These are phyloP conservation scores for Gila robusta DNA, from an alignment of 2,797 vertebrate species.

Conservation along the genomic window DNA sequence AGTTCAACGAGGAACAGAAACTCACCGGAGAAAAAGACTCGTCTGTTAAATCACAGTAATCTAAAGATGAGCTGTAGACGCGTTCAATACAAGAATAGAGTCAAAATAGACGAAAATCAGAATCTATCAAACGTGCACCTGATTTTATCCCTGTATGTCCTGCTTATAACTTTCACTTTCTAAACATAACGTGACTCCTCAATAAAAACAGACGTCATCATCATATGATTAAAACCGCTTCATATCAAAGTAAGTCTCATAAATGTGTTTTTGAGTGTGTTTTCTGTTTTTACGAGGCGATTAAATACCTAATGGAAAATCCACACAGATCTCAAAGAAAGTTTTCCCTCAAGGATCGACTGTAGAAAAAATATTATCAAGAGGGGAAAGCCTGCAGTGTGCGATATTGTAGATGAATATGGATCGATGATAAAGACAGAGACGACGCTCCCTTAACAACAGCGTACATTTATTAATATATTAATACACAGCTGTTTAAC, in stretches of 20 bases:
- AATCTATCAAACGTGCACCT: not conserved
- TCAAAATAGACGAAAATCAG: not conserved
- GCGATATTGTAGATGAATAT: no score
- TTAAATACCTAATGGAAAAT: no score
- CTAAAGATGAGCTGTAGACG: not conserved
- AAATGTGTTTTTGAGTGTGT: not conserved
- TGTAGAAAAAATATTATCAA: no score
- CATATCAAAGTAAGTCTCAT: not conserved
- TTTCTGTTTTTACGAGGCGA: not conserved
- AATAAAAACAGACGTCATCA: not conserved
- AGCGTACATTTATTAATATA: no score
- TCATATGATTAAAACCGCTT: not conserved
- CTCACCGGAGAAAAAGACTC: not conserved
- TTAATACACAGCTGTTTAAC: no score
- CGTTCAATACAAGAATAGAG: not conserved
- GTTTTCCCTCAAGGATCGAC: no score
- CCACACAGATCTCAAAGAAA: no score
- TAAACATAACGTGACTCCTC: not conserved
- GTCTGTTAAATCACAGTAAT: not conserved
- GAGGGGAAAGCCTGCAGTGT: no score
- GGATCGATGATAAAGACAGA: no score
- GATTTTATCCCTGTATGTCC: no score
- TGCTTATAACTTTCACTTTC: not conserved
- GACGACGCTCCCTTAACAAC: no score
- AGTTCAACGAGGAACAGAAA: not conserved